Evolutionary conservation across 2,797 vertebrate species (phyloP), one percentile per base, ranked within the genome.

Genomic region (Diglossa cyanea): DNA sequence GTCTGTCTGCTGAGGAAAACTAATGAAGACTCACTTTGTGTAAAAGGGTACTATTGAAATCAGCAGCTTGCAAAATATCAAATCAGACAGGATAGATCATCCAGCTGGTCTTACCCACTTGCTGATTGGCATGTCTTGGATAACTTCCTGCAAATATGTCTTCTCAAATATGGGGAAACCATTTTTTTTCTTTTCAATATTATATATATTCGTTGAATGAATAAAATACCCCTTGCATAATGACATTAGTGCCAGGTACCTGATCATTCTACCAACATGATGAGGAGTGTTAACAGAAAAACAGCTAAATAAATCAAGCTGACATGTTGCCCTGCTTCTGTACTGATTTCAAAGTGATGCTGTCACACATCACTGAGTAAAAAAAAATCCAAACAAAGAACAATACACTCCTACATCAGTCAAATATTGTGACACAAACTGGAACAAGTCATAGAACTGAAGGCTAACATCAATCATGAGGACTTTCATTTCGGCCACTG

Each of bases 381-480:
- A 71, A 78, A 88, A 82, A 82, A 73, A 60, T n/a, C 25, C 54
- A 92, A 88, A 92, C 33, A 91, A 94, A 94, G 74, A 53, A 2
- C 54, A 80, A 63, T 84, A 57, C 17, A 75, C 57, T 93, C 42
- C 72, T 86, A 86, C 61, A 92, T 95, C 90, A 90, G 88, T 95
- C 90, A 96, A 90, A 96, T 86, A 95, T 92, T 95, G 66, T 92
- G 88, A 93, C 88, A 94, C 50, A 94, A 96, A 94, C 83, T 93
- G 86, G 72, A 94, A 93, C 50, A 83, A 95, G 79, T 93, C 79
- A 86, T 71, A 31, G 35, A 92, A 88, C 28, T 94, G 88, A 93
- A 90, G 94, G 73, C 79, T 74, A 78, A 72, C 73, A 96, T 94
- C 79, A 92, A 65, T 95, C 93, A 93, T 44, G 26, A 75, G 19